Conservation (phyloP, 53 echinoderm and acorn worm species). For the Stichopus horrens region DNA sequence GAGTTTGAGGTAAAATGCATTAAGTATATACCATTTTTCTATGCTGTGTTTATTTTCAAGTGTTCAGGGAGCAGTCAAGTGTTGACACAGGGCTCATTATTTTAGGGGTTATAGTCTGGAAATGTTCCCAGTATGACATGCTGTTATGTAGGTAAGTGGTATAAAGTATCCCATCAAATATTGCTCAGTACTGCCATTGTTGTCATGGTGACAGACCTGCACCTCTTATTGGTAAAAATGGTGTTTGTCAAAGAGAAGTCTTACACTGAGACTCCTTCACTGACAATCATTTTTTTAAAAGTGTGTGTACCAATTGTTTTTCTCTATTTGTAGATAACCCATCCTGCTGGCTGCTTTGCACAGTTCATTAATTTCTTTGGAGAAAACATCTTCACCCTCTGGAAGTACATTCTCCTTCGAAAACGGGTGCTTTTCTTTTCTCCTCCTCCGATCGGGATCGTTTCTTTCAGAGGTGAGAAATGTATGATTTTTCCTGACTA, state of each 20-base stretch:
- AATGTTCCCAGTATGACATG: not conserved
- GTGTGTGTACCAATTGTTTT: not conserved
- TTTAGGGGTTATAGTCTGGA: too few species aligned
- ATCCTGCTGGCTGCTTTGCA: conserved; percentile 95
- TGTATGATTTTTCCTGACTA: too few species aligned
- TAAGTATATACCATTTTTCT: too few species aligned
- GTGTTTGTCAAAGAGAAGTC: not conserved
- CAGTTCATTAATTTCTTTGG: conserved; percentile 98
- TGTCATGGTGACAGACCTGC: too few species aligned
- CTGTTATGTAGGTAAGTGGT: not conserved
- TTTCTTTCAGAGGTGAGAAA: conserved; percentile 87
- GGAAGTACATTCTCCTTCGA: conserved; percentile 88
- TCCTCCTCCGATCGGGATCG: conserved; percentile 95
- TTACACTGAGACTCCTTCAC: not conserved
- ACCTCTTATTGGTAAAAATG: not conserved
- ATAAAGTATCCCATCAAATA: too few species aligned
- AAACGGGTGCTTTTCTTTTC: conserved; percentile 95
- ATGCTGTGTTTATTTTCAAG: too few species aligned
- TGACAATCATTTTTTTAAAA: not conserved
- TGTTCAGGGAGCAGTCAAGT: too few species aligned
- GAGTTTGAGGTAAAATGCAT: too few species aligned
- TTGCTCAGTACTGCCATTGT: too few species aligned
- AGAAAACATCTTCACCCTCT: conserved; percentile 88
- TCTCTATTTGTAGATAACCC: conserved; percentile 75
- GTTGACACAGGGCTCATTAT: too few species aligned